These are phyloP conservation scores for Petrocephalus zakoni DNA, from an alignment of 2,113 vertebrate species.

Conservation along the genomic window DNA sequence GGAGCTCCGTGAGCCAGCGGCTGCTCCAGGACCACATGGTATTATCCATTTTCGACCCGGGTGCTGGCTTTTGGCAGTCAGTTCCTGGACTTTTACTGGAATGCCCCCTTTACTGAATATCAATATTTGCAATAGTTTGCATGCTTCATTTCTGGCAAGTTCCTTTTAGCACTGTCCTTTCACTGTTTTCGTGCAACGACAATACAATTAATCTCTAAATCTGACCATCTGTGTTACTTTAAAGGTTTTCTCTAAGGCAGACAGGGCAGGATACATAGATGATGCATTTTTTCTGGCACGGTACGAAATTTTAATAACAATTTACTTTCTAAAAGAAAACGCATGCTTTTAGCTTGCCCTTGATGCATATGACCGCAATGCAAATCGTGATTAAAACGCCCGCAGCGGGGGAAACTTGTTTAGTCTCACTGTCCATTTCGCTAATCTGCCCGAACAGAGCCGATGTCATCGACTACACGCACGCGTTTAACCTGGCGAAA, in stretches of 20 bases:
- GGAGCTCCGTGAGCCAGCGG: conserved; percentile 53
- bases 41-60: conserved; percentile 24
- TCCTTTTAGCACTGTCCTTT: not conserved
- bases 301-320: conserved; percentile 48
- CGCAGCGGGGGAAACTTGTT: not conserved
- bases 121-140: not conserved
- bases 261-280: conserved; percentile 67
- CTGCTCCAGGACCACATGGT: conserved; percentile 57
- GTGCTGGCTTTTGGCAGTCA: not conserved
- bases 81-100: not conserved
- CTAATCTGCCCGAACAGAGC: conserved; percentile 58
- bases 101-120: not conserved
- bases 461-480: conserved; percentile 65
- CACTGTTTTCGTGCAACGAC: not conserved
- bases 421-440: not conserved
- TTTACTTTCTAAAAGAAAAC: not conserved
- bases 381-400: not conserved
- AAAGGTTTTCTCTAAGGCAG: conserved; percentile 63
- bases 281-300: conserved; percentile 77
- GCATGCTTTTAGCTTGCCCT: not conserved
- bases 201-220: not conserved
- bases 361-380: not conserved
- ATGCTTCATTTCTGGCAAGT: not conserved
- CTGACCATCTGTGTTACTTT: not conserved
- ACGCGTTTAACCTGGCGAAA: conserved; percentile 70